Base-by-base conservation (phyloP, 1,140 invertebrate species). In the Aporrectodea caliginosa region DNA sequence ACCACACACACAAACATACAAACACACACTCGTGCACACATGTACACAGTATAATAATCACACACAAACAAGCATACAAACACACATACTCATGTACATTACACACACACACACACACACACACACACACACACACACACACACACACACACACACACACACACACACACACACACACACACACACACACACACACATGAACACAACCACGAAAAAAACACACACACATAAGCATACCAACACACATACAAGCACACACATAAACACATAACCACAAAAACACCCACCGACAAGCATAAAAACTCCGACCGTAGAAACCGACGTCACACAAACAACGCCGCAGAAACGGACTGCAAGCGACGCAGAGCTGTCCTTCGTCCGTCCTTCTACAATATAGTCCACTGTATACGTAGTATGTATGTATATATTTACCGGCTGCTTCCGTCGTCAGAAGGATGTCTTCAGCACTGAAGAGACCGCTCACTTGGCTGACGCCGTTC, bases 371-470 rank as follows among this genome's bases (percentile, higher is more conserved):
- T n/a, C n/a, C n/a, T n/a, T n/a, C n/a, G n/a, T n/a, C n/a, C n/a
- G n/a, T n/a, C n/a, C n/a, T n/a, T n/a, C n/a, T n/a, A n/a, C n/a
- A n/a, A n/a, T n/a, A n/a, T n/a, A n/a, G n/a, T n/a, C n/a, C n/a
- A n/a, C n/a, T n/a, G n/a, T n/a, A n/a, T n/a, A n/a, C n/a, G n/a
- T n/a, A n/a, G n/a, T n/a, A n/a, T n/a, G n/a, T n/a, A n/a, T 58
- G 6, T 6, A 58, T 58, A 35, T 33, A 74, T 77, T 80, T 74
- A 84, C 82, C 93, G 73, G 93, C 93, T 0, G 94, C 94, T 89
- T 96, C 94, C 1, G 95, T 97, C 0, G 94, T 94, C 35, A 96
- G 94, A 29, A 93, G 93, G 73, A 97, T 93, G 86, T 96, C 94
- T 16, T 29, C 94, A 91, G 88, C 92, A 94, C 84, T 94, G 92